phyloP scores from a whole-genome alignment of 2,113 vertebrate genomes.

The Camarhynchus parvulus region DNA sequence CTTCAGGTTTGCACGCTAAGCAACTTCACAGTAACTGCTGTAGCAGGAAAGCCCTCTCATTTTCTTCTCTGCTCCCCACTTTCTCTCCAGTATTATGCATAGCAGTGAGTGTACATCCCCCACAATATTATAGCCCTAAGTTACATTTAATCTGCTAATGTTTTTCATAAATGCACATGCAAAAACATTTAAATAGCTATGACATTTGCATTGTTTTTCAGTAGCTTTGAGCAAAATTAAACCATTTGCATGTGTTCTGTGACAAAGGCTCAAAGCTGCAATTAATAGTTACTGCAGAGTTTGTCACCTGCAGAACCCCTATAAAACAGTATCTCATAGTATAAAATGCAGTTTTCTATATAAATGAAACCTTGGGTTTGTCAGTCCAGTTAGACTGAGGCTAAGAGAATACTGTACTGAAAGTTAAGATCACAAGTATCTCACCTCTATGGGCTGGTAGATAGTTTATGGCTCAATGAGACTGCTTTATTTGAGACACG shows the following conservation, averaged over 20 bases:
- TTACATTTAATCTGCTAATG: background rate
- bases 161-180: background rate
- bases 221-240: background rate
- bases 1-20: background rate
- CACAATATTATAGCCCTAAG: background rate
- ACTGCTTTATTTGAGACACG: background rate
- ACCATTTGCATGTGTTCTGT: background rate
- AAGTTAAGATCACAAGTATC: background rate
- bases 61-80: background rate
- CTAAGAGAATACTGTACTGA: background rate
- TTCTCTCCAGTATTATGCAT: background rate
- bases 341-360: background rate
- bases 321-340: background rate
- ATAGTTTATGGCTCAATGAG: background rate
- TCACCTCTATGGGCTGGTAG: background rate
- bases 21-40: background rate
- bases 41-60: background rate
- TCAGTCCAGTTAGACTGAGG: background rate
- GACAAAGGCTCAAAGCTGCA: background rate
- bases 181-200: background rate
- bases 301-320: background rate
- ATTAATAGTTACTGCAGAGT: background rate
- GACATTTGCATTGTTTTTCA: background rate
- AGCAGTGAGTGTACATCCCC: background rate
- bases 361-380: background rate